Conservation (phyloP, 1,140 invertebrate genomes). For the Papilio aristodemus region DNA sequence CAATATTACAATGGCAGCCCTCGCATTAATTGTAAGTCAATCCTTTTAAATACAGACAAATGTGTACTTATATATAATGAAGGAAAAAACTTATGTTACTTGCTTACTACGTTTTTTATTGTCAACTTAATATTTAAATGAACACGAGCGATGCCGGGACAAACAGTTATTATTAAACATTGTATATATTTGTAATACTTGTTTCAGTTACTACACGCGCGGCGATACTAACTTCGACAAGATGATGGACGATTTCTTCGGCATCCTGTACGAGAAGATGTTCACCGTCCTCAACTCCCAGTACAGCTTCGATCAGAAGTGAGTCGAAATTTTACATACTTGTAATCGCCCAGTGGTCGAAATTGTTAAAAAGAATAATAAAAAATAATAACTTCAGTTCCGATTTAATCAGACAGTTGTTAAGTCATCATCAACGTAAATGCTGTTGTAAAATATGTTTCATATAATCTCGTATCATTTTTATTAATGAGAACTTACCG, state of each 20-base stretch:
- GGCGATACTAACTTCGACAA: slow-evolving; percentile 91
- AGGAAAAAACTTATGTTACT: background rate
- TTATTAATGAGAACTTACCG: too few species aligned
- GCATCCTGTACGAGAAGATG: slow-evolving; percentile 96
- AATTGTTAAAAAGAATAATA: too few species aligned
- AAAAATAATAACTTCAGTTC: too few species aligned
- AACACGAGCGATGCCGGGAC: too few species aligned
- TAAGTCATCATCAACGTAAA: too few species aligned
- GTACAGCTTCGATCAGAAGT: slow-evolving; percentile 93
- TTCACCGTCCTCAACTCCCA: slow-evolving; percentile 96
- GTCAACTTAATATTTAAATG: too few species aligned
- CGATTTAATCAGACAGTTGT: too few species aligned
- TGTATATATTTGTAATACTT: background rate
- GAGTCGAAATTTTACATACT: slow-evolving; percentile 58
- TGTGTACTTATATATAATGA: background rate
- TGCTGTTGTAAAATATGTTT: too few species aligned
- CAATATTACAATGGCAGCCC: background rate
- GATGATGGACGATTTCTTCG: slow-evolving; percentile 96
- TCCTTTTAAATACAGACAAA: background rate
- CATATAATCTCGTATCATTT: too few species aligned
- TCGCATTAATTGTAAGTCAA: background rate
- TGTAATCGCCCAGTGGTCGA: too few species aligned
- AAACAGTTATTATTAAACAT: background rate
- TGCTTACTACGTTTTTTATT: background rate
- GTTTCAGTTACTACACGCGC: slow-evolving; percentile 87